Conservation (phyloP, 1,140 invertebrate genomes). For the honey bee (Apis mellifera) region DNA sequence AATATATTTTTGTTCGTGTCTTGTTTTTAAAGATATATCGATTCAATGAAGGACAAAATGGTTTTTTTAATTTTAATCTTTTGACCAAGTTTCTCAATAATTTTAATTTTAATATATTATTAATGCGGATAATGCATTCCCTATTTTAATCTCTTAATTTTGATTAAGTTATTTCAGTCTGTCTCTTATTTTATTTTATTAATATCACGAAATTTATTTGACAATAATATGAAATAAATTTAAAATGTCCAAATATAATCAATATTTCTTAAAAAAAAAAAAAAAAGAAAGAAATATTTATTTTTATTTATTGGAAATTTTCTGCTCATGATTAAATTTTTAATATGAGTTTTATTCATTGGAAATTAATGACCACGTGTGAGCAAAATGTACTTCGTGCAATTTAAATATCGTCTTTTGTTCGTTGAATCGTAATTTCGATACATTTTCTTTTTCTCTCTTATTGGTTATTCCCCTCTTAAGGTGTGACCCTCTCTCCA, state of each 20-base stretch:
- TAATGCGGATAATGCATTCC: neutral
- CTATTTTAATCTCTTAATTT: neutral
- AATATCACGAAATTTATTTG: no score
- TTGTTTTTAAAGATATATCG: neutral
- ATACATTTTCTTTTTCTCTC: slow-evolving; percentile 2
- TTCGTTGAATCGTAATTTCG: slow-evolving; percentile 3
- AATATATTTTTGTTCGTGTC: neutral
- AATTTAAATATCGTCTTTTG: slow-evolving; percentile 5
- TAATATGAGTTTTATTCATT: neutral
- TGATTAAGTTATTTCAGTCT: neutral
- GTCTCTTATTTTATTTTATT: neutral
- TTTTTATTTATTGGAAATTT: neutral
- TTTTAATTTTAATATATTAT: neutral
- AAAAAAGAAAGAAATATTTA: no score
- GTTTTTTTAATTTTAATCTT: neutral
- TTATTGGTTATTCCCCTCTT: neutral
- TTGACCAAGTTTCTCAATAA: neutral
- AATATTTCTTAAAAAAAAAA: no score
- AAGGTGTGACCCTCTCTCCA: slow-evolving; percentile 4
- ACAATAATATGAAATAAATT: neutral
- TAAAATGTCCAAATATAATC: neutral
- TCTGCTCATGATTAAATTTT: neutral
- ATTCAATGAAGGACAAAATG: neutral
- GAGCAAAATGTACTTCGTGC: neutral
- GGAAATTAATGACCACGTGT: neutral